Conservation (phyloP, 2,113 vertebrate species). For the Nycticebus coucang region DNA sequence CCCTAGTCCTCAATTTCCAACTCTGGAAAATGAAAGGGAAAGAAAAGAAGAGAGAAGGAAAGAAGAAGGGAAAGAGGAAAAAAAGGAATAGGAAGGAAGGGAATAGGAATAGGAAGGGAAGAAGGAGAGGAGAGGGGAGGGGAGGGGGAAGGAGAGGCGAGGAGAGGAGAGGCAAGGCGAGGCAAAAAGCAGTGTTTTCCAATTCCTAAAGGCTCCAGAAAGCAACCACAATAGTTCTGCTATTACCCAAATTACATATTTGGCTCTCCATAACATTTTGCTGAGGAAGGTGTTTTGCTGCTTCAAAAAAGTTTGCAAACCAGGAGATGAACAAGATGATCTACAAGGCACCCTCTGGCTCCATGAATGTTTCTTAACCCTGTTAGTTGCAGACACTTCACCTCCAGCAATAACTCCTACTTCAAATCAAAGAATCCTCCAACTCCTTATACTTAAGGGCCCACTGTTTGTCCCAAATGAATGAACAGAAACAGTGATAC, state of each 20-base stretch:
- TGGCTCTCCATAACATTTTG: background rate
- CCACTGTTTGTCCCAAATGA: background rate
- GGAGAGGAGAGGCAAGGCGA: background rate
- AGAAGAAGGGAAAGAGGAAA: too few relatives aligned
- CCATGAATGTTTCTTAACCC: background rate
- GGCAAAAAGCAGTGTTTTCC: background rate
- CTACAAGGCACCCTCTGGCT: constrained; percentile 1
- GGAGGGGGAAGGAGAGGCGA: rapidly evolving
- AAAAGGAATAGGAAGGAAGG: background rate
- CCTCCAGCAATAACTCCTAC: background rate
- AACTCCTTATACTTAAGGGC: background rate
- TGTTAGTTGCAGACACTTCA: background rate
- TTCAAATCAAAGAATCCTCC: background rate
- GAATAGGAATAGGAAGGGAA: background rate
- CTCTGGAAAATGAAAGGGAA: background rate
- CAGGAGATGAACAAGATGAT: constrained; percentile 30
- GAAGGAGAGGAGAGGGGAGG: too few relatives aligned
- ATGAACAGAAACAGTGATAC: background rate
- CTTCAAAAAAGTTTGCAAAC: constrained; percentile 32
- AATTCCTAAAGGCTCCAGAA: background rate
- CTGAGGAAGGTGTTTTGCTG: background rate
- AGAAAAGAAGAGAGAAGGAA: too few relatives aligned
- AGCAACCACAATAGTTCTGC: background rate
- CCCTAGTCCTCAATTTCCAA: background rate
- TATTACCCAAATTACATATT: background rate